These are phyloP conservation scores for Saguinus imperator DNA, from an alignment of 2,113 vertebrate species.

Conservation along the genomic window DNA sequence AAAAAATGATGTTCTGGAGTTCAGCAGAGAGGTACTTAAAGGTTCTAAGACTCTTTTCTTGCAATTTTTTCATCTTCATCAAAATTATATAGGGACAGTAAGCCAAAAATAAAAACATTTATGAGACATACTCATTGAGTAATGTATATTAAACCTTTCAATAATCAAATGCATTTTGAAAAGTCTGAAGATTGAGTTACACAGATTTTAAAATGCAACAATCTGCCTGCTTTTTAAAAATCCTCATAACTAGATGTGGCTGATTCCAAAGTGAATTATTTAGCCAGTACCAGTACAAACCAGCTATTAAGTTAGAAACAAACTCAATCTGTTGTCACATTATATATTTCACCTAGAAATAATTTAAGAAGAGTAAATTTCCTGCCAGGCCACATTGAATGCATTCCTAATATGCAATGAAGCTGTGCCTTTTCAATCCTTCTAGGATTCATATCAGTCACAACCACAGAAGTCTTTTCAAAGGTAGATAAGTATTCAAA, in stretches of 20 bases:
- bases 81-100: background rate
- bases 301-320: slow-evolving; percentile 48
- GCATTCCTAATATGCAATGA: slow-evolving; percentile 51
- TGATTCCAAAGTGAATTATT: background rate
- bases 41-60: background rate
- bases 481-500: slow-evolving; percentile 21
- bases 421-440: background rate
- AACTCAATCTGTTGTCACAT: slow-evolving; percentile 30
- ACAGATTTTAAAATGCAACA: background rate
- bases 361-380: slow-evolving; percentile 52
- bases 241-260: background rate
- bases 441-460: background rate
- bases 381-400: slow-evolving; percentile 30
- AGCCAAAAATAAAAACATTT: background rate
- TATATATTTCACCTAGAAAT: slow-evolving; percentile 44
- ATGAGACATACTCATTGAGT: background rate
- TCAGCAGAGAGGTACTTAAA: background rate
- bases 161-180: background rate
- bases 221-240: background rate
- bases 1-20: background rate
- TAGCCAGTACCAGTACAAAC: background rate
- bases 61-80: background rate
- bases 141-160: background rate
- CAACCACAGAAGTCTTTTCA: background rate
- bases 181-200: background rate